Conservation (phyloP, 1,140 invertebrate species). For the Bilobella aurantiaca region DNA sequence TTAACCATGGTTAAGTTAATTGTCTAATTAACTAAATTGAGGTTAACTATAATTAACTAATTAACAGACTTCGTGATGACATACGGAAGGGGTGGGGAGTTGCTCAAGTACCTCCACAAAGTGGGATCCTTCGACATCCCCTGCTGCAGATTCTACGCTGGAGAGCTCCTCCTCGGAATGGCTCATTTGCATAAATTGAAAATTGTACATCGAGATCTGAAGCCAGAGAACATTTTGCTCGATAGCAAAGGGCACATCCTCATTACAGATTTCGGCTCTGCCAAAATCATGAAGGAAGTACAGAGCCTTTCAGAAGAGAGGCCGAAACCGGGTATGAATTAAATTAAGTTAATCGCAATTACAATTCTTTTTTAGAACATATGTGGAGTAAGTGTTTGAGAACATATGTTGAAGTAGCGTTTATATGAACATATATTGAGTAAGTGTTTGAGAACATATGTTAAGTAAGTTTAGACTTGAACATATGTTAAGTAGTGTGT, state of each 20-base stretch:
- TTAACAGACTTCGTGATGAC: slow-evolving; percentile 79
- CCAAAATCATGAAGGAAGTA: slow-evolving; percentile 67
- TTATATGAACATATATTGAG: no score
- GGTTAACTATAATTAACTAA: slow-evolving; percentile 9
- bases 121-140: slow-evolving; percentile 79
- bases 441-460: no score
- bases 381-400: no score
- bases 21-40: slow-evolving; percentile 13
- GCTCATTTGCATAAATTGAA: slow-evolving; percentile 82
- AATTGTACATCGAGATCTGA: slow-evolving; percentile 84
- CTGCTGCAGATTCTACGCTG: slow-evolving; percentile 84
- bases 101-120: slow-evolving; percentile 82
- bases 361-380: no score
- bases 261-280: slow-evolving; percentile 94
- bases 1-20: slow-evolving; percentile 4
- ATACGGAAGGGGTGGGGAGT: slow-evolving; percentile 88
- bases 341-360: no score
- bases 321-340: no score
- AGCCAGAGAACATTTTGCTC: slow-evolving; percentile 78
- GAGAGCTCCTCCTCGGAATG: slow-evolving; percentile 80
- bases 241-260: slow-evolving; percentile 93
- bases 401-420: no score
- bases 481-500: no score
- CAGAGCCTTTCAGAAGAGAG: no score
- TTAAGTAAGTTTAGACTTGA: no score